Conservation (phyloP, 2,888 invertebrate genomes). For the Steinernema scapterisci region DNA sequence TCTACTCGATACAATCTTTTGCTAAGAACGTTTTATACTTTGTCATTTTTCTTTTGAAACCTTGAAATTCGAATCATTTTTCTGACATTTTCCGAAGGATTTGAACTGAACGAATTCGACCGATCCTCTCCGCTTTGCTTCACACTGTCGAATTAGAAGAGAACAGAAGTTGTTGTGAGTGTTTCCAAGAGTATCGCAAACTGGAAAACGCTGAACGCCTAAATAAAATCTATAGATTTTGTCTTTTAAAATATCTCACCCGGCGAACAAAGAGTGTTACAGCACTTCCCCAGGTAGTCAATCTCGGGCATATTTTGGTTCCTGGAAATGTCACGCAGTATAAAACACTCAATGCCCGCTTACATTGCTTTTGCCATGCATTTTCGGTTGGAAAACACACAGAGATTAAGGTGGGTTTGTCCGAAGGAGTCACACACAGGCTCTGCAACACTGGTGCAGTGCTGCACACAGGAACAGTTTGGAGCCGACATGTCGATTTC, state of each 20-base stretch:
- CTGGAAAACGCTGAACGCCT: background rate
- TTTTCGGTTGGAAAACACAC: background rate
- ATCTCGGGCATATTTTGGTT: background rate
- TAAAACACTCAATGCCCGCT: background rate
- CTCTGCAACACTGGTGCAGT: background rate
- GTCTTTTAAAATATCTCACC: too few relatives aligned
- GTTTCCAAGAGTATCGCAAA: constrained; percentile 4
- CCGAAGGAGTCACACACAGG: constrained; percentile 16
- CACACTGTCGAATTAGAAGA: background rate
- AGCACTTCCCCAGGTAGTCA: background rate
- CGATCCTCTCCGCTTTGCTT: background rate
- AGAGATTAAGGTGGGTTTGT: background rate
- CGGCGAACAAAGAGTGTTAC: background rate
- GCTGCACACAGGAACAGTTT: constrained; percentile 23
- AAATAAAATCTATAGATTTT: background rate
- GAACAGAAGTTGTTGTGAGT: background rate
- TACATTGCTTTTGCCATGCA: constrained; percentile 10
- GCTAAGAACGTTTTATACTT: too few relatives aligned
- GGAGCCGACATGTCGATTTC: constrained; percentile 5
- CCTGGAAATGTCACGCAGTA: background rate
- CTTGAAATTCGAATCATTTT: background rate
- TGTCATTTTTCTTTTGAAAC: background rate
- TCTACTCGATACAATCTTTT: too few relatives aligned
- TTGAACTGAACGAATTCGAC: background rate
- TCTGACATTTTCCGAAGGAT: background rate